Base-by-base conservation (phyloP, 2,888 invertebrate genomes). In the Patella depressa region DNA sequence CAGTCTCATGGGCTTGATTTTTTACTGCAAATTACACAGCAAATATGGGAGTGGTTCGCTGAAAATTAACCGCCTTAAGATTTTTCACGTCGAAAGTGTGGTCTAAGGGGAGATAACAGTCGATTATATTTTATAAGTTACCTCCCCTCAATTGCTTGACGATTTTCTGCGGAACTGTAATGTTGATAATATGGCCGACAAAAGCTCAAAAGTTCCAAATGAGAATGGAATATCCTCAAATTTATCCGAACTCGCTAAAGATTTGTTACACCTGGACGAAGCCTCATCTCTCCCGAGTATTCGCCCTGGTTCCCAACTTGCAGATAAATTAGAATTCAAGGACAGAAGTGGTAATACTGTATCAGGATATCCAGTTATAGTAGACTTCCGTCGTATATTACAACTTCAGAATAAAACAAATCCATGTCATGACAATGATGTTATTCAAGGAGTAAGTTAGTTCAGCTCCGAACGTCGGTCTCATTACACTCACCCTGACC, bases 111-210 rank as follows among this genome's bases (percentile, higher is more conserved):
- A 45, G 45, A 45, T 45, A 45, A 45, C 45, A 9, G 45, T 45
- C 45, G 45, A 45, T 45, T 7, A 45, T 45, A 7, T 45, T 45
- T 45, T 0, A 45, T 45, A 45, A 45, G 45, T 45, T 45, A 45
- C 7, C 9, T 45, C 45, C 55, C 9, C 19, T 15, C 19, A 74
- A 19, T 12, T 73, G 70, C 81, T 79, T 79, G 78, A 57, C 81
- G 83, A 87, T 87, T 88, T 81, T 76, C 84, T 84, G 86, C 87
- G 83, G 84, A 75, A 71, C 84, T 84, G 81, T 75, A 82, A 83
- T 88, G 87, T 87, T 87, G 85, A 87, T 84, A 88, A 83, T 78
- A 88, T 88, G 88, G 87, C 88, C 82, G 82, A 82, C 78, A 75
- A 76, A 76, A 79, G 73, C 29, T 55, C 57, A 59, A 74, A 53